These are phyloP conservation scores for Atherinosoma microstoma DNA, from an alignment of 2,797 vertebrate species.

Conservation along the genomic window DNA sequence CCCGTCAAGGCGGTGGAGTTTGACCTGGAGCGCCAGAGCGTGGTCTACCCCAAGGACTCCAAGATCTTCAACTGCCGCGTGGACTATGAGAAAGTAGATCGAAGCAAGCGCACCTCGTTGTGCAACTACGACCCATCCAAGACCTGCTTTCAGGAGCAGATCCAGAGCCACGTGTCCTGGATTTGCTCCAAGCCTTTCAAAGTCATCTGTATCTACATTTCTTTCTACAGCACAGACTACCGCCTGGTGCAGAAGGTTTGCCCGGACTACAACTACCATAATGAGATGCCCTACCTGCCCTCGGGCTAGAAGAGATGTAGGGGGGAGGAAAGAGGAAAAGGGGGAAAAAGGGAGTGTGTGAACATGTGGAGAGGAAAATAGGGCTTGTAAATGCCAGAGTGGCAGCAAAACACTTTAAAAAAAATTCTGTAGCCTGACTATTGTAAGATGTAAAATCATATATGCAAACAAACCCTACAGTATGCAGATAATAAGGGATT, in stretches of 20 bases:
- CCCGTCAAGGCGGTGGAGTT: constrained; percentile 95
- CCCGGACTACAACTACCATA: constrained; percentile 96
- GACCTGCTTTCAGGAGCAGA: constrained; percentile 96
- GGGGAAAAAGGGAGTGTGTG: constrained; percentile 48
- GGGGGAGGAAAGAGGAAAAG: constrained; percentile 43
- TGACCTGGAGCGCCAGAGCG: constrained; percentile 95
- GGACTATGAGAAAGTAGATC: constrained; percentile 96
- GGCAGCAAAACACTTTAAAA: constrained; percentile 53
- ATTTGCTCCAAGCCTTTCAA: constrained; percentile 97
- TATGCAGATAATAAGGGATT: constrained; percentile 78
- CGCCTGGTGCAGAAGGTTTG: constrained; percentile 97
- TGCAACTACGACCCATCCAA: constrained; percentile 96
- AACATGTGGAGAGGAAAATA: constrained; percentile 47
- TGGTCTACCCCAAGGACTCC: constrained; percentile 97
- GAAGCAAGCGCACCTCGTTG: constrained; percentile 92
- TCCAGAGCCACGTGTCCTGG: constrained; percentile 95
- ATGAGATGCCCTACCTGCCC: constrained; percentile 93
- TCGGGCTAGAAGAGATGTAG: constrained; percentile 85
- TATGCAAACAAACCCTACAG: constrained; percentile 81
- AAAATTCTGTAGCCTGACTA: constrained; percentile 76
- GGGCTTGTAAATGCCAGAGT: constrained; percentile 46
- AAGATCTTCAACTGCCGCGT: constrained; percentile 98
- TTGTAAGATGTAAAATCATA: constrained; percentile 81
- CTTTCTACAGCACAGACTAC: constrained; percentile 98
- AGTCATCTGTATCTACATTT: constrained; percentile 96